Evolutionary conservation across 1,140 invertebrate species (phyloP).

Genomic region (Wasmannia auropunctata): DNA sequence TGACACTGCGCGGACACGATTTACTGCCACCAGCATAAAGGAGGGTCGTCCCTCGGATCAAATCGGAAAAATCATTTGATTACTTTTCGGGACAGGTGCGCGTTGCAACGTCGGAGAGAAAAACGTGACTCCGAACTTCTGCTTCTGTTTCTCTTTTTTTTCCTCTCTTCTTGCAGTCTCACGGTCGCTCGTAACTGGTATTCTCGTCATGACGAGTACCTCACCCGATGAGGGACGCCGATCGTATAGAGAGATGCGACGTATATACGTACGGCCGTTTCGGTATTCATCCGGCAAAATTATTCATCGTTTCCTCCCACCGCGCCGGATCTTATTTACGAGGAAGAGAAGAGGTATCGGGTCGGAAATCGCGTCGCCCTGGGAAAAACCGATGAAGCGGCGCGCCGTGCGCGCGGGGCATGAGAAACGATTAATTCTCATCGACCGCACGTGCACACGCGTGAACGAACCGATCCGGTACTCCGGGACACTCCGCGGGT

Average conservation of each 20-base stretch:
- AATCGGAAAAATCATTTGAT: slow-evolving; percentile 13
- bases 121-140: neutral
- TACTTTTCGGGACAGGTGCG: neutral
- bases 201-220: neutral
- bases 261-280: slow-evolving; percentile 53
- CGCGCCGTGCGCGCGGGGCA: slow-evolving; percentile 39
- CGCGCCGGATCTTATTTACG: slow-evolving; percentile 46
- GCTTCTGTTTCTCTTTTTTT: neutral
- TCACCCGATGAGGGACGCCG: neutral
- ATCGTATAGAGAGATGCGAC: neutral
- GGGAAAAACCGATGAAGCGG: slow-evolving; percentile 64
- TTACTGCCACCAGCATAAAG: slow-evolving; percentile 1
- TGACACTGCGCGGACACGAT: neutral
- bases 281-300: slow-evolving; percentile 76
- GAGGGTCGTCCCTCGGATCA: neutral
- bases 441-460: slow-evolving; percentile 47
- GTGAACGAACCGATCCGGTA: neutral
- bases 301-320: slow-evolving; percentile 68
- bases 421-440: slow-evolving; percentile 59
- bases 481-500: slow-evolving; percentile 15
- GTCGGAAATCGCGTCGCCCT: slow-evolving; percentile 67
- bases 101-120: neutral
- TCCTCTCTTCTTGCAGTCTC: neutral
- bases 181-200: neutral
- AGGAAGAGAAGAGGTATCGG: slow-evolving; percentile 50